Evolutionary conservation across 2,888 invertebrate species (phyloP), one percentile per base, ranked within the genome.

Genomic region (Liopterus haemorrhoidalis): DNA sequence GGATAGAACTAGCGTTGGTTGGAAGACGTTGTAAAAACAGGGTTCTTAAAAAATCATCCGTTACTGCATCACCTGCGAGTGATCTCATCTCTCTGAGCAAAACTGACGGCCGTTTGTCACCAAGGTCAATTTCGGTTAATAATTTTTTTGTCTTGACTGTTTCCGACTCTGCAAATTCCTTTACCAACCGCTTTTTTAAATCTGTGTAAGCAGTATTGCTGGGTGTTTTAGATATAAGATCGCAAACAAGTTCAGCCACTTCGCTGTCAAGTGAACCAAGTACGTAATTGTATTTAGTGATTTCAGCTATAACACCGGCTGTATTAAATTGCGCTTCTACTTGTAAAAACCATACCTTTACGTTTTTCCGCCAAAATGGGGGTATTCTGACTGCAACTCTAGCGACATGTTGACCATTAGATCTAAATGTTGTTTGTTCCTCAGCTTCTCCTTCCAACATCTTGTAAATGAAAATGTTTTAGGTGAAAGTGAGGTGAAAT

Each of bases 71-170:
- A 9, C 51, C 51, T 5, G 53, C 56, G 4, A 59, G 46, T 14
- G 41, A 35, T 12, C 36, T 46, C 54, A 58, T 56, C 19, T 60
- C 54, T 1, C 52, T 42, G 0, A 55, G 41, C 3, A 59, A 43
- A 12, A 56, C 54, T 11, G 59, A 56, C n/a, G 56, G 56, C 30
- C 51, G 52, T 31, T 49, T 36, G 41, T 55, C 56, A n/a, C 58
- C 57, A 4, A 60, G 35, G 28, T 57, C 53, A 3, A 56, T 46
- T 47, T 46, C 41, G 3, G 41, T 14, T 2, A 56, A 21, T 5
- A 57, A 21, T 45, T 57, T 56, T 11, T 50, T 47, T 28, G 55
- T 5, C 1, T 50, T 45, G 19, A 40, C 51, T 24, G 49, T 49
- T 18, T 57, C 53, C 0, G 55, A 56, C 20, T 55, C 57, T 12